phyloP scores from a whole-genome alignment of 2,888 invertebrate genomes.

The Papilio gigon region DNA sequence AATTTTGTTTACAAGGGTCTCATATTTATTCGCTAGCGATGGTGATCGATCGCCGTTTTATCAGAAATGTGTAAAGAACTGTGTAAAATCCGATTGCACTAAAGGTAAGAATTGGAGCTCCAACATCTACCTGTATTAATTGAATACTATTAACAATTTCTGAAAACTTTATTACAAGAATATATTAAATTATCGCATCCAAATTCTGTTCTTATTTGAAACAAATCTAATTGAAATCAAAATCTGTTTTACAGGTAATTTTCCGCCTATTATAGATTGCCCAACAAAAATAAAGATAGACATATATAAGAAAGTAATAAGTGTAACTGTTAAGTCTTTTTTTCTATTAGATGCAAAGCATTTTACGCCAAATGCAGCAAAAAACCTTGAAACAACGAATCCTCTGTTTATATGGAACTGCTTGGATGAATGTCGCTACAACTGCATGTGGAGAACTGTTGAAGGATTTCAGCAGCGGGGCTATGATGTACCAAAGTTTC shows the following conservation, averaged over 20 bases:
- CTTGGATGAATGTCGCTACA: constrained; percentile 92
- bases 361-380: constrained; percentile 51
- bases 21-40: constrained; percentile 55
- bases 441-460: constrained; percentile 97
- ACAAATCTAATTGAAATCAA: background rate
- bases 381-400: constrained; percentile 58
- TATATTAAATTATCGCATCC: background rate
- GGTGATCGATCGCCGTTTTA: constrained; percentile 83
- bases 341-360: constrained; percentile 48
- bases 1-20: constrained; percentile 40
- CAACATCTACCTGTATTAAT: background rate
- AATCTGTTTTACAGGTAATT: too few relatives aligned
- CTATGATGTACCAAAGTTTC: constrained; percentile 93
- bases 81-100: constrained; percentile 75
- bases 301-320: background rate
- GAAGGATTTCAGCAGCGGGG: constrained; percentile 86
- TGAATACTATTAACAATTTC: background rate
- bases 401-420: constrained; percentile 89
- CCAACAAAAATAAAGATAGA: too few relatives aligned
- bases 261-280: too few relatives aligned
- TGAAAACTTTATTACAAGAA: background rate
- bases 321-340: background rate
- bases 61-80: constrained; percentile 78
- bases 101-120: constrained; percentile 66
- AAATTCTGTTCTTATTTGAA: background rate